Evolutionary conservation across 2,113 vertebrate genomes (phyloP), one percentile per base, ranked within the genome.

Genomic region (Takifugu flavidus): DNA sequence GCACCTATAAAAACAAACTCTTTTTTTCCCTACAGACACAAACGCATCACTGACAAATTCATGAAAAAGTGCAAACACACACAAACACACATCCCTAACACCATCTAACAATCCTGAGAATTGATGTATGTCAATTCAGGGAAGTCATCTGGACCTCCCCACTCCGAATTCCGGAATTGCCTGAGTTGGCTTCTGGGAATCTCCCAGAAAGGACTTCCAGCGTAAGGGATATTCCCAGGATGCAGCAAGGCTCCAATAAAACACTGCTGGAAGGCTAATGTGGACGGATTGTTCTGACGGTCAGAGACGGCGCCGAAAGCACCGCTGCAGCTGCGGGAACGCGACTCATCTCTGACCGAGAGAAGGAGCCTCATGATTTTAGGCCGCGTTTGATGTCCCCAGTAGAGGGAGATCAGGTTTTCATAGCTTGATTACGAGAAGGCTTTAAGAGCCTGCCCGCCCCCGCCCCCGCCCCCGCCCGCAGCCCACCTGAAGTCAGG

Each of bases 211-310:
- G 25, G 44, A 69, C 65, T 78, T 67, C 43, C 49, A 62, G 73
- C 77, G 81, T 75, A 67, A 72, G 87, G 87, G 86, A 86, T 80
- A 89, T 88, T 89, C 87, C 87, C 83, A 72, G 73, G 44, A 76
- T 44, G 62, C 82, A 82, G 82, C 77, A 82, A 79, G 65, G 66
- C 81, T 74, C 65, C 72, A 51, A 71, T 74, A 78, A 85, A 78
- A 77, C 14, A 45, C 56, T 34, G 46, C 53, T 56, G 52, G 59
- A 56, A 63, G 59, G 53, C 34, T 39, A 10, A 39, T 39, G 34
- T 1, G 34, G 34, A 39, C 14, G 6, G 15, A n/a, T 14, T 14
- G n/a, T 14, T 47, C 45, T n/a, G 45, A 2, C 34, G 5, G 2
- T 6, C 42, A 56, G 52, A 56, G 12, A 4, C 27, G 25, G 12